Evolutionary conservation across 2,888 invertebrate genomes (phyloP).

Genomic region (Apamea monoglypha): DNA sequence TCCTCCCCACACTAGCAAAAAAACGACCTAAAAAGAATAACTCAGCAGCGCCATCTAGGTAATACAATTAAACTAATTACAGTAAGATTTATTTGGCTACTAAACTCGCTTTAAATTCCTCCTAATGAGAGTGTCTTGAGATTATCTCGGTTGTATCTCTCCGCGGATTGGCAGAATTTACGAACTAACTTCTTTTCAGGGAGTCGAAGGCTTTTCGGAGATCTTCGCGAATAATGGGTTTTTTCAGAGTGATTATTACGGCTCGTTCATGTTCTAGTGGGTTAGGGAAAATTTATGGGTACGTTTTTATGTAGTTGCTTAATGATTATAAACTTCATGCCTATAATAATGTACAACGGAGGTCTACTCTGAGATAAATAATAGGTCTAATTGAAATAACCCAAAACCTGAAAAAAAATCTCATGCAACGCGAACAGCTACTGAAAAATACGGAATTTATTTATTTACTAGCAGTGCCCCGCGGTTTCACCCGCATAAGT

Average conservation of each 20-base stretch:
- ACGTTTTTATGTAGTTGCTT: constrained; percentile 14
- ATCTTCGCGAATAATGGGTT: constrained; percentile 38
- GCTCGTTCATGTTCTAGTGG: constrained; percentile 38
- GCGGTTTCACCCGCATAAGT: no score
- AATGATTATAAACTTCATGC: neutral
- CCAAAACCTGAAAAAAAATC: neutral
- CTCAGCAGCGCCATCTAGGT: constrained; percentile 53
- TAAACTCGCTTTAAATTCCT: constrained; percentile 64
- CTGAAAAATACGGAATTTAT: neutral
- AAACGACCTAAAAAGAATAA: constrained; percentile 27
- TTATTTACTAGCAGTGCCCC: no score
- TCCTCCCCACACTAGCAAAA: neutral
- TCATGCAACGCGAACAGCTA: neutral
- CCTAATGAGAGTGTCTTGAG: constrained; percentile 58
- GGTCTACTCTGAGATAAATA: neutral
- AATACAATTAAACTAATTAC: constrained; percentile 64
- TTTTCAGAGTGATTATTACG: constrained; percentile 39
- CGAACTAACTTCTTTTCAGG: constrained; percentile 40
- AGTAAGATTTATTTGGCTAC: constrained; percentile 61
- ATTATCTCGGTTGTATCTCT: constrained; percentile 62
- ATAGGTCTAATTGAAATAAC: neutral
- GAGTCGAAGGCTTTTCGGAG: constrained; percentile 16
- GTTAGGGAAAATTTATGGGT: constrained; percentile 9
- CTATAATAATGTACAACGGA: neutral
- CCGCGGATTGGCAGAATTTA: constrained; percentile 49